Base-by-base conservation (phyloP, 2,888 invertebrate species). In the Tinea trinotella region DNA sequence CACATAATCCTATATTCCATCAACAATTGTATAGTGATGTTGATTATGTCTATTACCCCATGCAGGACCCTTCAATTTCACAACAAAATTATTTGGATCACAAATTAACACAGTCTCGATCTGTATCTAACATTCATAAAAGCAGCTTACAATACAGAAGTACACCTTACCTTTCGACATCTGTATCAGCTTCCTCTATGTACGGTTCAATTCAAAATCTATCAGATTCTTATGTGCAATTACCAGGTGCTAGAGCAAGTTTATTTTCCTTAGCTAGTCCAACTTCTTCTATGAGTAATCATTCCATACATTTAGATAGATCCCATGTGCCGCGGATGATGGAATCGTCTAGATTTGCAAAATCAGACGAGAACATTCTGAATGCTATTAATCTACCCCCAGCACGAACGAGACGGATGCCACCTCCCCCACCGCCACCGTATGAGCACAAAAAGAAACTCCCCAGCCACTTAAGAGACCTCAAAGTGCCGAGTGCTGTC, bases 21-120 rank as follows among this genome's bases (percentile, higher is more conserved):
- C 94, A 95, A 66, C 96, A 96, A 68, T 87, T 96, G 55, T 95
- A 94, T 65, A 96, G 96, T 57, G 96, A 96, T 67, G 94, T 95
- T 2, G 96, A 96, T 75, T 96, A 95, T 67, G 96, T 96, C 5
- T 94, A 96, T 71, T 96, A 95, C 67, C 96, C 96, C 0, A 75
- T 95, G 58, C 95, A 95, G 76, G 96, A 96, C 75, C 95, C 96
- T 7, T 92, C 94, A 0, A 89, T 96, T 48, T 95, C 95, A 59
- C 94, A 95, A 68, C 96, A 96, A 72, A 96, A 96, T 70, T 96
- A 96, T 76, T 88, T 95, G 61, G 96, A 96, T 66, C 94, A 95
- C 53, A 96, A 96, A 71, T 90, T 94, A 65, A 91, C 94, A 0
- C 93, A 93, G 35, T 82, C 93, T 10, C 89, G 91, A 22, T 85